A percentile compares a stretch with the other conserved stretches of the same genome.
phyloP scores from a whole-genome alignment of 2,888 invertebrate genomes.

The Pseudococcus jackbeardsleyi region DNA sequence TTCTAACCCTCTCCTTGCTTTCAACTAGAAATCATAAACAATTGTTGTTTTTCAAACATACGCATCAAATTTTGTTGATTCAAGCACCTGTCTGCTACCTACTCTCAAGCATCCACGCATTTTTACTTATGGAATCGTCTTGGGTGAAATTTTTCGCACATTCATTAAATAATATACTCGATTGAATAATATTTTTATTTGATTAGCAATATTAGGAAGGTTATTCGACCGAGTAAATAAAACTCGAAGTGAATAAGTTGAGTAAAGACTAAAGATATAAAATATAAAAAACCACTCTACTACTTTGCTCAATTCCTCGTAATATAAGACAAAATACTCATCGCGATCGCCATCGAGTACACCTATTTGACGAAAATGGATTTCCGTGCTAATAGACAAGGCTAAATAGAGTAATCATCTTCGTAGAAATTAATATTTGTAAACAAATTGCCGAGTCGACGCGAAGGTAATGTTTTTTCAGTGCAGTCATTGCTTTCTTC shows the following conservation, averaged over 20 bases:
- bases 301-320: neutral
- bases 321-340: neutral
- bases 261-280: no score
- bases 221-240: conserved; percentile 8
- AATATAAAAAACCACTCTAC: neutral
- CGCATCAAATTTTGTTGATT: neutral
- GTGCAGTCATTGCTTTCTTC: conserved; percentile 25
- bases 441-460: neutral
- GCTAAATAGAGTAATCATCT: conserved; percentile 30
- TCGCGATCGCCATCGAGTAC: neutral
- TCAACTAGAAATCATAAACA: no score
- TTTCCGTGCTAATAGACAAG: neutral
- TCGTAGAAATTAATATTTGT: neutral
- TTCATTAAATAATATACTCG: conserved; percentile 4
- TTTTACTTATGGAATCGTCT: neutral
- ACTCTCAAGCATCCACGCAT: neutral
- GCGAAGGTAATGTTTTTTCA: conserved; percentile 24
- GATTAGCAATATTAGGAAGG: conserved; percentile 30
- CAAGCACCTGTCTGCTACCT: neutral
- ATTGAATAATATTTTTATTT: conserved; percentile 12
- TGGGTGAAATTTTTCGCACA: conserved; percentile 30
- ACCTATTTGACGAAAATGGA: neutral
- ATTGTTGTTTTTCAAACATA: no score
- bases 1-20: no score
- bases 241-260: neutral